Evolutionary conservation across 1,140 invertebrate genomes (phyloP), one percentile per base, ranked within the genome.

Genomic region (Orius laevigatus): DNA sequence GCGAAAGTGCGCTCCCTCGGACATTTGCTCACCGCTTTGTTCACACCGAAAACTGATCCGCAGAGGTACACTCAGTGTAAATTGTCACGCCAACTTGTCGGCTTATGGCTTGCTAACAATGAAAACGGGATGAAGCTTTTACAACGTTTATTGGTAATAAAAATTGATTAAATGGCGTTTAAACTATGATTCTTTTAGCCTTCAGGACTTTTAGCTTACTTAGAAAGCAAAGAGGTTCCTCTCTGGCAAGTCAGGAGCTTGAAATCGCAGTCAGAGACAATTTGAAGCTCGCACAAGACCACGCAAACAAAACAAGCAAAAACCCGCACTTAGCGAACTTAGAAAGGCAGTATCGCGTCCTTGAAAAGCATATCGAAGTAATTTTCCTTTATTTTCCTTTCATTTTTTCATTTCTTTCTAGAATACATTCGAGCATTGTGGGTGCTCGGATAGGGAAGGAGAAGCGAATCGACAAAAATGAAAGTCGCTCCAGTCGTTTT

Each of bases 51-150:
- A n/a, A 76, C 73, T 48, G 78, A 84, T 60, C 72, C 76, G 52
- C 68, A 88, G 56, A 66, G 87, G 53, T 66, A 88, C 8, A 83
- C 85, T 2, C 82, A 90, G 59, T 74, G 92, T 40, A 93, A 98
- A 62, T 68, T 99, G 11, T 96, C 91, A 42, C 70, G 95, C 10
- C 92, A 97, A 67, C 68, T 99, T n/a, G 85, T 98, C 46, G 85
- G 85, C 12, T 70, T 99, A n/a, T 99, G 95, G 95, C 76, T 94
- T 1, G 92, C 88, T 10, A 89, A 89, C 42, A 92, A 98, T 70
- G 80, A 84, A 14, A 86, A 81, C 15, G 91, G 93, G 1, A 83
- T 89, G 72, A 81, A 83, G 20, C 67, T 98, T 11, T 70, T 99
- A 4, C 75, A 78, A 56, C 69, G 93, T 61, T 89, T 94, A 49